These are phyloP conservation scores for Microchirus variegatus DNA, from an alignment of 2,797 vertebrate species.

Conservation along the genomic window DNA sequence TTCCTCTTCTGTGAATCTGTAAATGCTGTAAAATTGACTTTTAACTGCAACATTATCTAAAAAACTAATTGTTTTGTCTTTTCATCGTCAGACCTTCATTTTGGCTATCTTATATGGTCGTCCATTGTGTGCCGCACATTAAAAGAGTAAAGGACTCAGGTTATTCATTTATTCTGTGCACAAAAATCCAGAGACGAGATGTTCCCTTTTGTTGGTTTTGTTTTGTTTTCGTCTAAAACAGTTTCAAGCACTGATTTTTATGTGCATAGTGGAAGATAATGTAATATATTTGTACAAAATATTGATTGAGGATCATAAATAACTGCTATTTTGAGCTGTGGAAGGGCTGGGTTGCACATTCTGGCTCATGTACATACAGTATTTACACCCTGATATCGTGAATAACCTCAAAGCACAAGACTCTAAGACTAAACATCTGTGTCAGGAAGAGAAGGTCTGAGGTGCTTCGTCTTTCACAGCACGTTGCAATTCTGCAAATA, in stretches of 20 bases:
- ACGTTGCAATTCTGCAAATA: constrained; percentile 4
- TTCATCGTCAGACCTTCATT: constrained; percentile 11
- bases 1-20: neutral
- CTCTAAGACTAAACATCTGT: no score
- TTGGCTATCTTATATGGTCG: constrained; percentile 9
- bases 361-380: no score
- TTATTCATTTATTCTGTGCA: constrained; percentile 46
- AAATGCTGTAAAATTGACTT: neutral
- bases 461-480: constrained; percentile 1
- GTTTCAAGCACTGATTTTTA: no score
- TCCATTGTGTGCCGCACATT: neutral
- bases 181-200: no score
- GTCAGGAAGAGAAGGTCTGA: no score
- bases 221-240: no score
- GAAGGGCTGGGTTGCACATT: neutral
- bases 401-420: no score
- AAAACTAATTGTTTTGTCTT: no score
- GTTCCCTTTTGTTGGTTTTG: no score
- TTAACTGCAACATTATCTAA: neutral
- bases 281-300: constrained; percentile 2
- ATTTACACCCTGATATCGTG: no score
- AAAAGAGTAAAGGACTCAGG: constrained; percentile 16
- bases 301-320: constrained; percentile 21
- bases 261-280: neutral
- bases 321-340: constrained; percentile 17